Percentiles rank a stretch among this genome's conserved stretches.
These are phyloP conservation scores for Alectura lathami DNA, from an alignment of 2,113 vertebrate species.

Conservation along the genomic window DNA sequence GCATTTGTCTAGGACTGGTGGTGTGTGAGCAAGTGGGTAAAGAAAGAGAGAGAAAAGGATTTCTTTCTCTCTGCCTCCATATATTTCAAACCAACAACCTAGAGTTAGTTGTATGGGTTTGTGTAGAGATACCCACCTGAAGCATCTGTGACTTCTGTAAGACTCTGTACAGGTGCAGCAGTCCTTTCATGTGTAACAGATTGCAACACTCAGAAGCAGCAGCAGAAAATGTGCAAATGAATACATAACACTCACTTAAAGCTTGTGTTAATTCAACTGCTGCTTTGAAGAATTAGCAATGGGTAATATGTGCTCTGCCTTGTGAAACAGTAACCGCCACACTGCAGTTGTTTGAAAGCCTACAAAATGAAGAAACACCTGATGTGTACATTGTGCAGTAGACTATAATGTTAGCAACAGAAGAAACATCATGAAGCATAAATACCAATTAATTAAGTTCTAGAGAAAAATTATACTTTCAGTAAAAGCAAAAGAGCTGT, in stretches of 20 bases:
- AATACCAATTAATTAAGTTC: background rate
- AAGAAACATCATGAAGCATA: background rate
- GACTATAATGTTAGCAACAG: background rate
- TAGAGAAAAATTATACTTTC: background rate
- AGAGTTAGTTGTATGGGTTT: background rate
- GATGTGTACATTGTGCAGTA: background rate
- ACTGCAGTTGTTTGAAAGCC: background rate
- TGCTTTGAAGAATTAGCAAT: conserved; percentile 36
- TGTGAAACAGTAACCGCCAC: background rate
- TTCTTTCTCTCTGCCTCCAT: background rate
- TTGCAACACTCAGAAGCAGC: conserved; percentile 7
- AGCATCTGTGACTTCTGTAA: background rate
- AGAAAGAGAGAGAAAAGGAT: background rate
- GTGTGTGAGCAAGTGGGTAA: background rate
- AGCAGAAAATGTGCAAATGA: conserved; percentile 55
- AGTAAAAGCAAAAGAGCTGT: background rate
- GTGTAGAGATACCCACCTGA: background rate
- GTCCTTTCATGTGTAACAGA: background rate
- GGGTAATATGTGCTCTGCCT: background rate
- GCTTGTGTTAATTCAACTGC: conserved; percentile 22
- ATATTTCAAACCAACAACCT: background rate
- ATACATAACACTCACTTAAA: conserved; percentile 12
- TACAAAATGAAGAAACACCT: conserved; percentile 19
- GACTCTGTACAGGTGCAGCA: background rate
- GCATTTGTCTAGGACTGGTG: background rate